These are phyloP conservation scores for Gymnoscopelus braueri DNA, from an alignment of 2,797 vertebrate species.

Conservation along the genomic window DNA sequence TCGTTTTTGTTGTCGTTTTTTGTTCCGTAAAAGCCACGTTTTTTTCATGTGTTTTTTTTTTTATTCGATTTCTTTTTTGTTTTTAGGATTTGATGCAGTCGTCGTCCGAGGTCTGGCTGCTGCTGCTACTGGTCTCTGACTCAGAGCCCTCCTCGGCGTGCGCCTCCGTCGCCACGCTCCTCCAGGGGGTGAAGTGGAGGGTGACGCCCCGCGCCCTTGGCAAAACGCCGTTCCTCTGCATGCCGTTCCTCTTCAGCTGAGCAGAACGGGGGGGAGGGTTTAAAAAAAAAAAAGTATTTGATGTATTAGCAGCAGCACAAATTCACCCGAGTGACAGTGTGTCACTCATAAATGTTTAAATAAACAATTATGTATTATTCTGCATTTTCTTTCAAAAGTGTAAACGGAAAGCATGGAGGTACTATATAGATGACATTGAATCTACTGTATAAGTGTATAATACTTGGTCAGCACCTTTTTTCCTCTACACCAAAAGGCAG, in stretches of 20 bases:
- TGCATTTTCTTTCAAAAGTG: too few relatives aligned
- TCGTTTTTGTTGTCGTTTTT: constrained; percentile 36
- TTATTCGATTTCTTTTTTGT: too few relatives aligned
- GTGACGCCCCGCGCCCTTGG: constrained; percentile 85
- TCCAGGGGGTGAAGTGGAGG: constrained; percentile 94
- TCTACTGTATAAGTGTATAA: too few relatives aligned
- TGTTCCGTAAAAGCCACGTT: constrained; percentile 82
- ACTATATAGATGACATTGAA: too few relatives aligned
- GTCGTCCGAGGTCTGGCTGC: constrained; percentile 95
- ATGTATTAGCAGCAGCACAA: too few relatives aligned
- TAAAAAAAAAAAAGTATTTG: too few relatives aligned
- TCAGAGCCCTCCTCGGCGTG: constrained; percentile 92
- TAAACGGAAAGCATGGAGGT: too few relatives aligned
- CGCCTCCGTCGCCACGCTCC: constrained; percentile 90
- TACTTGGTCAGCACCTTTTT: too few relatives aligned
- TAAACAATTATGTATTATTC: too few relatives aligned
- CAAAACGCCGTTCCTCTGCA: constrained; percentile 92
- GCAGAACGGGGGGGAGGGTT: constrained; percentile 5
- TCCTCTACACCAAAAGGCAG: too few relatives aligned
- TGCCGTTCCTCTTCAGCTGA: constrained; percentile 94
- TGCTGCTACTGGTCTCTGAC: constrained; percentile 95
- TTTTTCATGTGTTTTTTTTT: not conserved
- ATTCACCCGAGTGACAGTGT: too few relatives aligned
- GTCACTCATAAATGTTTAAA: too few relatives aligned
- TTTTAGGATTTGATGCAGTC: constrained; percentile 82